Evolutionary conservation across 2,113 vertebrate genomes (phyloP).

Genomic region (Lota lota): DNA sequence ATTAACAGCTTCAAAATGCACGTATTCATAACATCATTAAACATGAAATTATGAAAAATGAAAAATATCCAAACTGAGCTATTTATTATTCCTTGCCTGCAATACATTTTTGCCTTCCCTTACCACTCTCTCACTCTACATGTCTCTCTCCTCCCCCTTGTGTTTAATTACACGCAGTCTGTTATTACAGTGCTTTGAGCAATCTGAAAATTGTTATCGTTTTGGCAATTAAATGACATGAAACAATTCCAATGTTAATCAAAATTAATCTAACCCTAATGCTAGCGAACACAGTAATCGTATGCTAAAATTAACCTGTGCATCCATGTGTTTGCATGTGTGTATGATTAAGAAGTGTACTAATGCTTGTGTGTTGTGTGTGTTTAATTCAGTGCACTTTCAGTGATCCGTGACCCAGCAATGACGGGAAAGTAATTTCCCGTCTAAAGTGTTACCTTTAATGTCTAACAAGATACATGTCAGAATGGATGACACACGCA

Average conservation of each 20-base stretch:
- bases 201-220: constrained; percentile 35
- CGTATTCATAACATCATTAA: background rate
- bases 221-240: constrained; percentile 40
- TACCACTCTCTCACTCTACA: background rate
- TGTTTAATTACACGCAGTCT: constrained; percentile 42
- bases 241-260: constrained; percentile 44
- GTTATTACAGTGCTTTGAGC: constrained; percentile 38
- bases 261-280: constrained; percentile 27
- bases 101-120: background rate
- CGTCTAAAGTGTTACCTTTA: constrained; percentile 20
- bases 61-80: no score
- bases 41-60: background rate
- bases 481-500: constrained; percentile 2
- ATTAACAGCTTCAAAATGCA: background rate
- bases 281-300: constrained; percentile 15
- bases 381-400: constrained; percentile 1
- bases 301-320: constrained; percentile 10
- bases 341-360: background rate
- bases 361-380: background rate
- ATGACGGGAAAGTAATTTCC: constrained; percentile 20
- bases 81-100: no score
- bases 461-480: constrained; percentile 36
- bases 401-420: constrained; percentile 6
- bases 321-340: constrained; percentile 2
- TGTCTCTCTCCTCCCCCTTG: constrained; percentile 12